Base-by-base conservation (phyloP, 2,888 invertebrate species). In the Meganola albula region DNA sequence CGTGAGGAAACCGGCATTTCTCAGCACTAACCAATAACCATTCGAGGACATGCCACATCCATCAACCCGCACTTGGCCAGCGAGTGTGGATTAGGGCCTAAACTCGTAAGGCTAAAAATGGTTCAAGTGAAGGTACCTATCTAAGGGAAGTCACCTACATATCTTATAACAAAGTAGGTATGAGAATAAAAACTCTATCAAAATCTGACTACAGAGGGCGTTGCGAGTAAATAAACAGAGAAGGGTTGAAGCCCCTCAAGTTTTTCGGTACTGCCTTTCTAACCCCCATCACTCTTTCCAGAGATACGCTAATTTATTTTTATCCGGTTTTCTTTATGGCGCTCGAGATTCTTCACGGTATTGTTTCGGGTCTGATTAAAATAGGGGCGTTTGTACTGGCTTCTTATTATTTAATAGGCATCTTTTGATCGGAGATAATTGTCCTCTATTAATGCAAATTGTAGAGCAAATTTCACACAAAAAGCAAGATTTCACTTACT, bases 261-360 rank as follows among this genome's bases (percentile, higher is more conserved):
- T 74, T 77, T 76, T 78, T 76, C 74, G 62, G 63, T 46, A 52
- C 54, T 49, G 55, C 53, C 60, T 54, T 33, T 30, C 34, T 63
- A 58, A 74, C 76, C 79, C 74, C 76, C 63, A 82, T 83, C 58
- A 73, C 66, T 82, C 82, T 75, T 76, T 59, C 38, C 32, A 54
- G 70, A 75, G 75, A 80, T 75, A 76, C 72, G 68, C 67, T 77
- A 74, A 79, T 80, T 79, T 82, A 82, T 76, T 69, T 74, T 69
- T 76, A 78, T 78, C 74, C 73, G 59, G 64, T 56, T 67, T 72
- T 71, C 74, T 79, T 77, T 77, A 76, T 75, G 67, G 67, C 66
- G 43, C 57, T 51, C 44, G 58, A 69, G 71, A 74, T 70, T 67
- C 68, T 57, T 62, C 62, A 56, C 57, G 71, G 70, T 72, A 70